phyloP scores from a whole-genome alignment of 2,113 vertebrate genomes.

The Rhombomys opimus region DNA sequence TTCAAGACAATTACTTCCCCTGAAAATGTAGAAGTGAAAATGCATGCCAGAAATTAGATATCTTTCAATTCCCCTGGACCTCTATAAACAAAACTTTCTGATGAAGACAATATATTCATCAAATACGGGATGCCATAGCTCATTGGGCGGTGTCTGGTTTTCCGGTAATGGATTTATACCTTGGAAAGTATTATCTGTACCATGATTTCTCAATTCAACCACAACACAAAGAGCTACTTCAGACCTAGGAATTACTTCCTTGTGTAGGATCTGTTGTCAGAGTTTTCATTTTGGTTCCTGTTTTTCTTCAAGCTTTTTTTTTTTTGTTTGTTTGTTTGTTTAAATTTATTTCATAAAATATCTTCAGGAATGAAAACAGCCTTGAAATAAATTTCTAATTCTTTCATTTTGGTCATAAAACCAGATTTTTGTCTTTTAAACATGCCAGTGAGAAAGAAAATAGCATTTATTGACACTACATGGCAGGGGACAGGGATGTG shows the following conservation, averaged over 20 bases:
- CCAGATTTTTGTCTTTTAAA: conserved; percentile 69
- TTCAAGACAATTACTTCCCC: conserved; percentile 97
- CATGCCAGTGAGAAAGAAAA: conserved; percentile 72
- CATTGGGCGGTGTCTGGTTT: conserved; percentile 78
- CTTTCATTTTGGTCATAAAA: conserved; percentile 54
- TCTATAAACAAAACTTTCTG: conserved; percentile 72
- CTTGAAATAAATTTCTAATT: conserved; percentile 66
- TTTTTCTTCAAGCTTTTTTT: conserved; percentile 75
- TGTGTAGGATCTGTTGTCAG: conserved; percentile 72
- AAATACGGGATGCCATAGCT: conserved; percentile 68
- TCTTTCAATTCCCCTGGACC: conserved; percentile 73
- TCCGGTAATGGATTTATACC: conserved; percentile 81
- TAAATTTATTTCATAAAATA: conserved; percentile 75
- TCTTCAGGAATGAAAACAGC: conserved; percentile 73
- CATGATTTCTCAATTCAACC: conserved; percentile 82
- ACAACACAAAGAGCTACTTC: conserved; percentile 74
- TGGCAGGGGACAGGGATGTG: neutral
- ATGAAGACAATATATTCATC: conserved; percentile 84
- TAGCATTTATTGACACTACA: conserved; percentile 68
- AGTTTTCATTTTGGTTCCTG: conserved; percentile 80
- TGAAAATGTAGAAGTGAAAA: conserved; percentile 86
- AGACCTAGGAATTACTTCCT: conserved; percentile 80
- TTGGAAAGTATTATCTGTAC: conserved; percentile 82
- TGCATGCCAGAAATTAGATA: conserved; percentile 82
- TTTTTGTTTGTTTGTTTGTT: conserved; percentile 38